Base-by-base conservation (phyloP, 2,888 invertebrate genomes). In the Parnassius mnemosyne region DNA sequence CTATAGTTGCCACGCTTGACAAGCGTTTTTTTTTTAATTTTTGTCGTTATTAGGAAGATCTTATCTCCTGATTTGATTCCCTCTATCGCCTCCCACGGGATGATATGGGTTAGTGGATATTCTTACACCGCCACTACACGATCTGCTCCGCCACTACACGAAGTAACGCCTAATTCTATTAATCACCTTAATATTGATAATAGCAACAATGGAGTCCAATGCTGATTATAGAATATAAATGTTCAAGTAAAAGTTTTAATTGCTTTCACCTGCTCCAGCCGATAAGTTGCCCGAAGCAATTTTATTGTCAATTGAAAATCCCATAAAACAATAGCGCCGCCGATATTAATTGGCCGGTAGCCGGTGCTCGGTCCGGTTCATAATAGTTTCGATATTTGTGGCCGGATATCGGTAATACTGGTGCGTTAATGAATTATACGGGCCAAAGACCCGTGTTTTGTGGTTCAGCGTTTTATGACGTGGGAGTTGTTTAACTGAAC, bases 371-470 rank as follows among this genome's bases (percentile, higher is more conserved):
- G 53, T 41, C 52, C 61, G 56, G 61, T 50, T 51, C 55, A 53
- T 61, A 61, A 62, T 62, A 62, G 62, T 62, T 62, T 54, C 43
- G 57, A 62, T 62, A 62, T 62, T 57, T 53, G 60, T 51, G 57
- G 57, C 62, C 62, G 62, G 62, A 58, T 53, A 54, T 53, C 49
- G 57, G 57, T 57, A 53, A 47, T 62, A 42, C 42, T 47, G 53
- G 46, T 9, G 20, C 20, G 50, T 43, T 57, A 53, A 62, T 57
- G 53, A 58, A 62, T 62, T 52, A 54, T 49, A 50, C 53, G 54
- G 49, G 43, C 11, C 44, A 34, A 50, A 55, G 50, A 49, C 49
- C 49, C 46, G 46, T 9, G 46, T 47, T 16, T 47, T 11, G 47
- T 57, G 13, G 9, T 57, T 20, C n/a, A 7, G 46, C n/a, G n/a